These are phyloP conservation scores for Sitophilus oryzae DNA, from an alignment of 1,140 invertebrate species.

Conservation along the genomic window DNA sequence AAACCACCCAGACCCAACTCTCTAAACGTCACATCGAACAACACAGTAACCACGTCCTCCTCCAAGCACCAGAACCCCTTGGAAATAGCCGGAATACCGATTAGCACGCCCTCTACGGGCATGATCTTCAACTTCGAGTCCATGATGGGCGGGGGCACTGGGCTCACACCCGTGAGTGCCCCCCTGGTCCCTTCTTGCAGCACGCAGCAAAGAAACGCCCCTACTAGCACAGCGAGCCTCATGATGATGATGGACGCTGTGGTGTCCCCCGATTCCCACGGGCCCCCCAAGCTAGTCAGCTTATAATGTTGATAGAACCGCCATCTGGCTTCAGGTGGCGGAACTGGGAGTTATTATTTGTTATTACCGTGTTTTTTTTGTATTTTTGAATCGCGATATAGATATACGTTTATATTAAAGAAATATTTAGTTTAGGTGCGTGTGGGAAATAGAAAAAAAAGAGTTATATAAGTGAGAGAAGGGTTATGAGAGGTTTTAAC, in stretches of 20 bases:
- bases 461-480: too few species aligned
- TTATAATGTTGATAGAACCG: constrained; percentile 50
- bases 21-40: constrained; percentile 57
- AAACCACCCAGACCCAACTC: constrained; percentile 63
- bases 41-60: too few species aligned
- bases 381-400: too few species aligned
- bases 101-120: constrained; percentile 81
- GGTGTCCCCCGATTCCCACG: constrained; percentile 59
- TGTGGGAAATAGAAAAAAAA: too few species aligned
- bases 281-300: constrained; percentile 66
- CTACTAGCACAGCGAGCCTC: too few species aligned
- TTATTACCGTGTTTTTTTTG: too few species aligned
- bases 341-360: too few species aligned
- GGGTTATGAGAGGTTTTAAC: too few species aligned
- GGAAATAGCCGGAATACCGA: constrained; percentile 63
- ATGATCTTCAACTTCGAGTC: constrained; percentile 87
- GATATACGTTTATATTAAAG: too few species aligned
- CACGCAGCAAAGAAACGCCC: constrained; percentile 59
- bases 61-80: constrained; percentile 30
- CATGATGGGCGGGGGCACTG: constrained; percentile 87
- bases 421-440: too few species aligned
- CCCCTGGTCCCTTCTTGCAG: constrained; percentile 63
- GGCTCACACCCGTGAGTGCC: constrained; percentile 75
- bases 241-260: constrained; percentile 54
- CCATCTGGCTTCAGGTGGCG: too few species aligned